These are phyloP conservation scores for Prosapia bicincta DNA, from an alignment of 2,888 invertebrate species.

Conservation along the genomic window DNA sequence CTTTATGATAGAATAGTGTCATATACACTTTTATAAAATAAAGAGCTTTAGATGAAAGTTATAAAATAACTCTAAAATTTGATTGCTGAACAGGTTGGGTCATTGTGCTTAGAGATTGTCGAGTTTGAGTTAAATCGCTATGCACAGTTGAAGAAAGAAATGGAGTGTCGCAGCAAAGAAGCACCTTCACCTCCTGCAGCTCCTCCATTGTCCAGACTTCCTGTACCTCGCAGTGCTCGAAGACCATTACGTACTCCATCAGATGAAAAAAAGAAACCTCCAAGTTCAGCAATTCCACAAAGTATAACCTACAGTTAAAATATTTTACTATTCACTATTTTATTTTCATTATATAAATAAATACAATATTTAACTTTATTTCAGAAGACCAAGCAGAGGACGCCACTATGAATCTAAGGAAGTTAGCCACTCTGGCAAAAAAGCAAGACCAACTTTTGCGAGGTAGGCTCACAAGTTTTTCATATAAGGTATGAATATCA, in stretches of 20 bases:
- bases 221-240: constrained; percentile 36
- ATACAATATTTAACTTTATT: neutral
- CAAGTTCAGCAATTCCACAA: too few relatives aligned
- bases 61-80: too few relatives aligned
- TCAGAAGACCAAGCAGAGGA: constrained; percentile 56
- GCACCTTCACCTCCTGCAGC: constrained; percentile 7
- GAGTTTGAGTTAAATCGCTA: constrained; percentile 92
- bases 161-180: constrained; percentile 47
- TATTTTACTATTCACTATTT: too few relatives aligned
- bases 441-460: constrained; percentile 91
- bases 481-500: too few relatives aligned
- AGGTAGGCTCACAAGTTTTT: too few relatives aligned
- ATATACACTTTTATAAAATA: neutral
- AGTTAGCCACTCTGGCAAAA: constrained; percentile 75
- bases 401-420: constrained; percentile 72
- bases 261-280: constrained; percentile 31
- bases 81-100: constrained; percentile 68
- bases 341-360: neutral
- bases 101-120: constrained; percentile 93
- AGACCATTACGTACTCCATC: constrained; percentile 23
- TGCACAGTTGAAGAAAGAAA: constrained; percentile 84
- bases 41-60: too few relatives aligned
- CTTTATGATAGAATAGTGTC: neutral
- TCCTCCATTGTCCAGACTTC: constrained; percentile 34
- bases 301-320: too few relatives aligned